Conservation (phyloP, 2,113 vertebrate species). For the Neodon shergylaensis region DNA sequence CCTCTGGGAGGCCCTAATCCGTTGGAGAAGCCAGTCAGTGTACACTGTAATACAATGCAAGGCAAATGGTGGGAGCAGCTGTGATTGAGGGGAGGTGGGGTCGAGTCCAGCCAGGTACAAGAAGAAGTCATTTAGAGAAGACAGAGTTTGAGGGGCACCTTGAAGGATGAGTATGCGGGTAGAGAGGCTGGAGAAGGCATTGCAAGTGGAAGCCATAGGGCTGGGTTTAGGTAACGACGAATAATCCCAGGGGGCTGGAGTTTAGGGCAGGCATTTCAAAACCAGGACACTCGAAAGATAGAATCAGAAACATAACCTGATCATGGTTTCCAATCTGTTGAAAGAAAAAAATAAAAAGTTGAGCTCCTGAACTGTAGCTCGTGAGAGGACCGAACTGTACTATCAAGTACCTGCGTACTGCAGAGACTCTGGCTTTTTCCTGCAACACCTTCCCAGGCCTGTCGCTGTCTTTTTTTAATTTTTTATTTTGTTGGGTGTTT, state of each 20-base stretch:
- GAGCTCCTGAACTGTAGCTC: neutral
- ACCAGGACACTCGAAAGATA: neutral
- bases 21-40: neutral
- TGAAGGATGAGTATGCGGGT: neutral
- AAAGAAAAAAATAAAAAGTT: neutral
- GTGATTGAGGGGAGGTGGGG: neutral
- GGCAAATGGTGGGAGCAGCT: neutral
- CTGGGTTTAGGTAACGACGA: neutral
- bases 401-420: too few relatives aligned
- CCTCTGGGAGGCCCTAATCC: neutral
- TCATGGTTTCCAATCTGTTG: neutral
- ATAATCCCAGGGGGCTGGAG: neutral
- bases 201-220: neutral
- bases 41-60: neutral
- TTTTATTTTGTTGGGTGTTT: neutral
- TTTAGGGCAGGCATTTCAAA: neutral
- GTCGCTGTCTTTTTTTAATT: neutral
- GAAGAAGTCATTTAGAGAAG: slow-evolving; percentile 9
- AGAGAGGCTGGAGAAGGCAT: neutral
- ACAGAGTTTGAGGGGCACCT: neutral
- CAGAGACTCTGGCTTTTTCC: neutral
- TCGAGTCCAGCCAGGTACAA: neutral
- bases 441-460: neutral
- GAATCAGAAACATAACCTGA: neutral
- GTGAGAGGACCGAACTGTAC: neutral